Conservation (phyloP, 2,113 vertebrate genomes). For the Podocnemis expansa region DNA sequence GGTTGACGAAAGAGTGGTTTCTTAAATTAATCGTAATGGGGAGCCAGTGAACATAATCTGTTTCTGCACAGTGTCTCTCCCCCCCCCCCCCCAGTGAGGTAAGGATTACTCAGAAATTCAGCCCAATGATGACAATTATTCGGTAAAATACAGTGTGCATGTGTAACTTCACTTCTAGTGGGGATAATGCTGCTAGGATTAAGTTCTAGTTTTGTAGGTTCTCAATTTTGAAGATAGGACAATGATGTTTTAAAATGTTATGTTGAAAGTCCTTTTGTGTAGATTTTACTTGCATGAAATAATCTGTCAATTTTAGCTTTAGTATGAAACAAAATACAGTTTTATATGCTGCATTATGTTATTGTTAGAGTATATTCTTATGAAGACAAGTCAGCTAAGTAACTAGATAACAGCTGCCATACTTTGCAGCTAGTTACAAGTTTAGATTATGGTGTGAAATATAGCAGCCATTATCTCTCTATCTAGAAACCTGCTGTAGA, state of each 20-base stretch:
- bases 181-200: conserved; percentile 43
- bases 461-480: not conserved
- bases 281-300: conserved; percentile 26
- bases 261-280: not conserved
- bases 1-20: conserved; percentile 37
- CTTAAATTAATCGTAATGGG: conserved; percentile 37
- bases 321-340: not conserved
- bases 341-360: not conserved
- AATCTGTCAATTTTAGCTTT: not conserved
- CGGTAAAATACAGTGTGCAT: not conserved
- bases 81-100: conserved; percentile 20
- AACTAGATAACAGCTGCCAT: not conserved
- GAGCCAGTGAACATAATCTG: conserved; percentile 20
- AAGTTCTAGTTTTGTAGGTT: not conserved
- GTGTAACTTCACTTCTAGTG: conserved; percentile 39
- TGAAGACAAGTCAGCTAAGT: not conserved
- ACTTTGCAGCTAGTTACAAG: not conserved
- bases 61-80: not conserved
- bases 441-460: not conserved
- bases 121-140: conserved; percentile 22
- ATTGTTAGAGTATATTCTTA: not conserved
- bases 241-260: not conserved
- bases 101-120: conserved; percentile 59
- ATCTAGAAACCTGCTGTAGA: conserved; percentile 5
- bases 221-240: conserved; percentile 39